Percentiles rank a stretch among this genome's conserved stretches.
Evolutionary conservation across 2,113 vertebrate species (phyloP).

Genomic region (Malaclemys terrapin): DNA sequence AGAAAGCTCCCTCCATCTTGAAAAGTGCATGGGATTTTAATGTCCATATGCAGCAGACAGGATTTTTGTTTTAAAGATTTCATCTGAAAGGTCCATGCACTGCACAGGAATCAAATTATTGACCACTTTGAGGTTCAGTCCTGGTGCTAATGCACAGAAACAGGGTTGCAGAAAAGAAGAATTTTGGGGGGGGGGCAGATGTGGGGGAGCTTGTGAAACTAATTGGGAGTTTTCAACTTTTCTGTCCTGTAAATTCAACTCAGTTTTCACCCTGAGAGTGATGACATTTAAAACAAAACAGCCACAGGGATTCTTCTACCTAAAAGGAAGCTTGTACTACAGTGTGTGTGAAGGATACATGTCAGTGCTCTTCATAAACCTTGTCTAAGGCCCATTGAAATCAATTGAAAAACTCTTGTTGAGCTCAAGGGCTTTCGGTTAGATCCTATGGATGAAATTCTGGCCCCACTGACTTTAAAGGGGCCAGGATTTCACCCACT

Average conservation of each 20-base stretch:
- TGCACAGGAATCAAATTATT: neutral
- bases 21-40: neutral
- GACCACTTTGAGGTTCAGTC: neutral
- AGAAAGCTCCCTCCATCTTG: neutral
- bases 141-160: neutral
- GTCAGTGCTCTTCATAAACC: neutral
- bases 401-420: constrained; percentile 19
- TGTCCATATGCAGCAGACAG: accelerated
- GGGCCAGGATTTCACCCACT: neutral
- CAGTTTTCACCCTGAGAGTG: neutral
- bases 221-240: neutral
- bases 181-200: neutral
- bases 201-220: neutral
- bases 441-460: neutral
- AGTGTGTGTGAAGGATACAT: neutral
- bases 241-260: neutral
- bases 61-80: neutral
- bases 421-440: constrained; percentile 21
- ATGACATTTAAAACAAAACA: neutral
- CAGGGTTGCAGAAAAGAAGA: neutral
- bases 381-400: neutral
- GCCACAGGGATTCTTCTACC: neutral
- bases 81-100: neutral
- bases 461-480: neutral
- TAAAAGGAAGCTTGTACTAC: neutral